Conservation (phyloP, 2,113 vertebrate species). For the Notarius quadriscutis region DNA sequence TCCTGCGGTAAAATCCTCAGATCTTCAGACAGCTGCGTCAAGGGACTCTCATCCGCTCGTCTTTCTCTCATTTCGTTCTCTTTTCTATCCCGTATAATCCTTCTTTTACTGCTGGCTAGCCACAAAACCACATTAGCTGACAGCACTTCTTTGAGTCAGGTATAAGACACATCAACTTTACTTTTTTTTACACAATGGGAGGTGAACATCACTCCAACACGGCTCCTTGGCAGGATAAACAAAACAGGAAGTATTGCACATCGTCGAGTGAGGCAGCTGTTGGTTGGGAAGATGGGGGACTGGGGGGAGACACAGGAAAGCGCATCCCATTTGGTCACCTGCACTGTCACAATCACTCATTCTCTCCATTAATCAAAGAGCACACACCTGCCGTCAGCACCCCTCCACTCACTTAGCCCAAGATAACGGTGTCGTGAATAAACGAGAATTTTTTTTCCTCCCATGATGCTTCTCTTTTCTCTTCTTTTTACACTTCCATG, state of each 20-base stretch:
- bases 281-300: slow-evolving; percentile 36
- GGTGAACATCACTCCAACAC: background rate
- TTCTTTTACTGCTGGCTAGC: slow-evolving; percentile 18
- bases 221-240: slow-evolving; percentile 20
- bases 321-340: slow-evolving; percentile 62
- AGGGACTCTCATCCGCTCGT: slow-evolving; percentile 32
- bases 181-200: background rate
- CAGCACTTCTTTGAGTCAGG: background rate
- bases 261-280: slow-evolving; percentile 63
- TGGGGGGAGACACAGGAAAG: slow-evolving; percentile 57
- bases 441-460: slow-evolving; percentile 33
- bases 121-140: slow-evolving; percentile 29
- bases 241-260: slow-evolving; percentile 58
- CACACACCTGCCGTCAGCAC: slow-evolving; percentile 62
- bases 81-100: slow-evolving; percentile 20
- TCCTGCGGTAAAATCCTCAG: slow-evolving; percentile 52
- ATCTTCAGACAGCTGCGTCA: slow-evolving; percentile 35
- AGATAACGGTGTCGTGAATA: slow-evolving; percentile 51
- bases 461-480: slow-evolving; percentile 24
- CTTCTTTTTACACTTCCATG: slow-evolving; percentile 40
- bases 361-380: slow-evolving; percentile 71
- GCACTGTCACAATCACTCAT: slow-evolving; percentile 71
- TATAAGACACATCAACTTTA: background rate
- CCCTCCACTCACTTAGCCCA: slow-evolving; percentile 48
- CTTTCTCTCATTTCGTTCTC: slow-evolving; percentile 26